Percentiles rank a stretch among this genome's conserved stretches.
Evolutionary conservation across 2,888 invertebrate genomes (phyloP).

Genomic region (Drosophila flavopinicola): DNA sequence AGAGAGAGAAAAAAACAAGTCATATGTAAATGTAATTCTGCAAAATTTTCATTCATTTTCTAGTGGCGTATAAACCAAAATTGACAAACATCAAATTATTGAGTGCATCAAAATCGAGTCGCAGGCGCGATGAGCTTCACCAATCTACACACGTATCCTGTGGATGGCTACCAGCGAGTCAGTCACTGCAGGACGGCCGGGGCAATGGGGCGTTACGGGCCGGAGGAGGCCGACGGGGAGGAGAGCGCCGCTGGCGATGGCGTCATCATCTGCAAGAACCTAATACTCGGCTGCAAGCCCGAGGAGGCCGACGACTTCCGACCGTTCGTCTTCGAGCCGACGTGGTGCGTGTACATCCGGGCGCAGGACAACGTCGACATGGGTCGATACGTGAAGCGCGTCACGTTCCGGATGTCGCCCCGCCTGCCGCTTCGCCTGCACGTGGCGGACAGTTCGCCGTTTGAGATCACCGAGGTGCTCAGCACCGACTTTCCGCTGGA

Average conservation of each 20-base stretch:
- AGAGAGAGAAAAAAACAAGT: neutral
- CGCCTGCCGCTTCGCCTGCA: constrained; percentile 58
- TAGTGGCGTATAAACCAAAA: constrained; percentile 6
- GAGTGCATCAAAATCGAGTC: neutral
- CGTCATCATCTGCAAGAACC: constrained; percentile 48
- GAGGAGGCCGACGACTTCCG: constrained; percentile 53
- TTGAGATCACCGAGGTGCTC: constrained; percentile 58
- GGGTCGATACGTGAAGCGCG: constrained; percentile 51
- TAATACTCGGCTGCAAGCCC: constrained; percentile 56
- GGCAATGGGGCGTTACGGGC: neutral
- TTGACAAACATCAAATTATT: neutral
- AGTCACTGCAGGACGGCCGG: constrained; percentile 25
- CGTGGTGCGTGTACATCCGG: constrained; percentile 62
- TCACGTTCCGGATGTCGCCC: constrained; percentile 58
- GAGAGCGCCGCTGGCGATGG: constrained; percentile 26
- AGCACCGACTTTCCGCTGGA: constrained; percentile 49
- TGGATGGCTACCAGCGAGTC: constrained; percentile 36
- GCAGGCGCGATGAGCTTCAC: constrained; percentile 10
- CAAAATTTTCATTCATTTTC: neutral
- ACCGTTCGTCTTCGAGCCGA: constrained; percentile 55
- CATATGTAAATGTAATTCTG: neutral
- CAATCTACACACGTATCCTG: constrained; percentile 2
- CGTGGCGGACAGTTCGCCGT: constrained; percentile 46
- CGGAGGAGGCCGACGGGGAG: neutral
- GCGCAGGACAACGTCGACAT: constrained; percentile 41